A percentile compares a stretch with the other conserved stretches of the same genome.
Evolutionary conservation across 1,140 invertebrate genomes (phyloP).

Genomic region (Adelges cooleyi): DNA sequence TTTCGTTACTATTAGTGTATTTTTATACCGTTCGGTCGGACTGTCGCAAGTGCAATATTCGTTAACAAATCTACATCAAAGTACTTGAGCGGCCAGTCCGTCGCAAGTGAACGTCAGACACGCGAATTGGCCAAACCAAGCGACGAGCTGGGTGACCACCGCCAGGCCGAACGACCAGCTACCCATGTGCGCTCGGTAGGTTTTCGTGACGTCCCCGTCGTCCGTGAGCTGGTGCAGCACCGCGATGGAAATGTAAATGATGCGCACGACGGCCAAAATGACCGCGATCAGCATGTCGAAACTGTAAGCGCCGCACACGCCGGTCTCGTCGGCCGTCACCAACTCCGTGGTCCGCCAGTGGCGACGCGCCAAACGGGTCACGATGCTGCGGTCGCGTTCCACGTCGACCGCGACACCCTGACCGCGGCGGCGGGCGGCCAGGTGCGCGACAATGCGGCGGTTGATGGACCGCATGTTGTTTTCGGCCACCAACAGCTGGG

Average conservation of each 20-base stretch:
- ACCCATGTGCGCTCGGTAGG: neutral
- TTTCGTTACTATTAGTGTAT: neutral
- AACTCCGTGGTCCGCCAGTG: neutral
- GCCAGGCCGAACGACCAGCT: neutral
- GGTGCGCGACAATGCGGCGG: neutral
- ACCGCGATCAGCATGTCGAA: neutral
- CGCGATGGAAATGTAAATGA: neutral
- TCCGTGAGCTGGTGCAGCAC: neutral
- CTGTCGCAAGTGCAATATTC: no score
- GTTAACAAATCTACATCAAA: neutral
- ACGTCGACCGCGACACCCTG: no score
- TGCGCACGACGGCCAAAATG: neutral
- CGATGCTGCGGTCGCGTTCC: neutral
- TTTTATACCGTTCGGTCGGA: neutral
- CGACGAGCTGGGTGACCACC: neutral
- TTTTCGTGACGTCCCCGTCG: neutral
- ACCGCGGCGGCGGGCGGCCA: neutral
- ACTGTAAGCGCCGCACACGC: neutral
- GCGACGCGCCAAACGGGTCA: neutral
- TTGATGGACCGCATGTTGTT: conserved; percentile 1
- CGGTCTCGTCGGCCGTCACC: neutral
- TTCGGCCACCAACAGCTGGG: neutral
- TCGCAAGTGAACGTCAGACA: conserved; percentile 7
- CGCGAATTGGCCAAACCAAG: conserved; percentile 10
- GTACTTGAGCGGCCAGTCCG: neutral